These are phyloP conservation scores for Leucosticte australis DNA, from an alignment of 2,113 vertebrate genomes.

Conservation along the genomic window DNA sequence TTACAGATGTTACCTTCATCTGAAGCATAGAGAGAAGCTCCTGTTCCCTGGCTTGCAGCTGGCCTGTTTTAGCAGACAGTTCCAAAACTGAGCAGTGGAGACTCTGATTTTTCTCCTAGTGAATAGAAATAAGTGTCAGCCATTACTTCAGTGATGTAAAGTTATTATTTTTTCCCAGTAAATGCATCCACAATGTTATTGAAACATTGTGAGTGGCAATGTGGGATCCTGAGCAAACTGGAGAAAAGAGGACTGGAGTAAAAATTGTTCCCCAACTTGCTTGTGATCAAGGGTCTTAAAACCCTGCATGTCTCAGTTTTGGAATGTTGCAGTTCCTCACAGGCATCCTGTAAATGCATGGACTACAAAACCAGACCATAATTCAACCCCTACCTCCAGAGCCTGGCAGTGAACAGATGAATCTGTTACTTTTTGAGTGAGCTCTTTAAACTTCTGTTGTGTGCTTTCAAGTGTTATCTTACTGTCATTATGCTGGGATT, in stretches of 20 bases:
- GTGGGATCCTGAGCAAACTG: neutral
- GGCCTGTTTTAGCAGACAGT: slow-evolving; percentile 82
- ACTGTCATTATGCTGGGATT: slow-evolving; percentile 62
- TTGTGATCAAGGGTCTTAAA: neutral
- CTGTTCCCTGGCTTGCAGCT: slow-evolving; percentile 86
- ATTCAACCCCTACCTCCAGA: slow-evolving; percentile 69
- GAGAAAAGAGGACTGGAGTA: neutral
- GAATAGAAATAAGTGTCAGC: neutral
- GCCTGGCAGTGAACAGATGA: slow-evolving; percentile 60
- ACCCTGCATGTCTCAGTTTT: neutral
- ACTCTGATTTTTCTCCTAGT: slow-evolving; percentile 82
- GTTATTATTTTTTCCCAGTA: neutral
- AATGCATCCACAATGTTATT: rapidly evolving
- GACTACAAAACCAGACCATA: neutral
- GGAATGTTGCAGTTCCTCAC: neutral
- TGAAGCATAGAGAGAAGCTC: slow-evolving; percentile 84
- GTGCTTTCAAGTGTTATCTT: slow-evolving; percentile 57
- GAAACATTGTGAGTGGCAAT: neutral
- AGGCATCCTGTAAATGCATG: neutral
- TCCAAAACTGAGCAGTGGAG: slow-evolving; percentile 79
- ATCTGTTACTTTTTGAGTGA: slow-evolving; percentile 63
- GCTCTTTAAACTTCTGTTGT: slow-evolving; percentile 68
- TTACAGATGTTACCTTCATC: slow-evolving; percentile 81
- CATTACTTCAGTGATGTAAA: neutral
- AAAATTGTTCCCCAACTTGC: neutral